A percentile compares a stretch with the other conserved stretches of the same genome.
Conservation (phyloP, 2,797 vertebrate species). For the Cetoscarus ocellatus region DNA sequence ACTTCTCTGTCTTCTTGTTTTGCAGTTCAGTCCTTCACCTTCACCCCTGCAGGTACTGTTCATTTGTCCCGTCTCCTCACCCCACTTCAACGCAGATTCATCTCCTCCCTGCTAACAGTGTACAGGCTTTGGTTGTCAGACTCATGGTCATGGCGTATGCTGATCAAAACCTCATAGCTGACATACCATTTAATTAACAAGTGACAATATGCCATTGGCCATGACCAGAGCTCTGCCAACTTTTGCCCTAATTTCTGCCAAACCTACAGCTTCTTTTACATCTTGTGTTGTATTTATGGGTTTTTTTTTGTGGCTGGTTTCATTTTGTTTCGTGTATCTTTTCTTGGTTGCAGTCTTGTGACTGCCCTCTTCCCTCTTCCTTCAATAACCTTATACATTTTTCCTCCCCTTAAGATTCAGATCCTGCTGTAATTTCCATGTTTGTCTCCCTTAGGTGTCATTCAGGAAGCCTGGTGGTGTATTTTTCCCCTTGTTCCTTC, state of each 20-base stretch:
- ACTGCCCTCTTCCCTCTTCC: slow-evolving; percentile 22
- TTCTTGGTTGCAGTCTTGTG: slow-evolving; percentile 41
- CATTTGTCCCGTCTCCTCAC: slow-evolving; percentile 87
- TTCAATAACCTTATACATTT: slow-evolving; percentile 37
- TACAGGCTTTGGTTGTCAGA: slow-evolving; percentile 47
- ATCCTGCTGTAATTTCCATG: slow-evolving; percentile 23
- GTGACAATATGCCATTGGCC: slow-evolving; percentile 46
- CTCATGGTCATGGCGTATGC: slow-evolving; percentile 60
- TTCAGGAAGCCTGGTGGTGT: slow-evolving; percentile 21
- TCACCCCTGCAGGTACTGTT: slow-evolving; percentile 95
- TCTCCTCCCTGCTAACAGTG: slow-evolving; percentile 51
- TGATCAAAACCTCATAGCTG: slow-evolving; percentile 36
- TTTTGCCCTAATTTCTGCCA: slow-evolving; percentile 29
- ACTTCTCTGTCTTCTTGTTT: slow-evolving; percentile 94
- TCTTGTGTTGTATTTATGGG: slow-evolving; percentile 53
- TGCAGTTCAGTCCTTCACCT: slow-evolving; percentile 94
- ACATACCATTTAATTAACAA: slow-evolving; percentile 2
- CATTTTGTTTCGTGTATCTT: slow-evolving; percentile 42
- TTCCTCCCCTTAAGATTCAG: slow-evolving; percentile 30
- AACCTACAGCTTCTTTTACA: slow-evolving; percentile 33
- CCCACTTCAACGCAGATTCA: slow-evolving; percentile 44
- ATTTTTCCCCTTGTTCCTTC: slow-evolving; percentile 2
- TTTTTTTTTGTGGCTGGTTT: slow-evolving; percentile 48
- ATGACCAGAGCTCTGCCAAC: slow-evolving; percentile 57
- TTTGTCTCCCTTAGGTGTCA: slow-evolving; percentile 42